These are phyloP conservation scores for Florisuga fusca DNA, from an alignment of 2,797 vertebrate genomes.

Conservation along the genomic window DNA sequence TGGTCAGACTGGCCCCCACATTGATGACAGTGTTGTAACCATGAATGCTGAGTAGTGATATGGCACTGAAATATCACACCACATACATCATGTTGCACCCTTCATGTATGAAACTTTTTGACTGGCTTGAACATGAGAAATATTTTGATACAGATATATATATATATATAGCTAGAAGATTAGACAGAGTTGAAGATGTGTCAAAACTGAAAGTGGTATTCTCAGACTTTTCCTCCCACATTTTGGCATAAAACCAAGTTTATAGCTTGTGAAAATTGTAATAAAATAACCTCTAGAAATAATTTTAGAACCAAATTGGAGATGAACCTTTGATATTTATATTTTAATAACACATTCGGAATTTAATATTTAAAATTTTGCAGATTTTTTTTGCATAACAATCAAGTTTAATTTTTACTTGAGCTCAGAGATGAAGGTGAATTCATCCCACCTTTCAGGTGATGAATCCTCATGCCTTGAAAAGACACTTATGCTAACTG, in stretches of 20 bases:
- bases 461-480: background rate
- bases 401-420: background rate
- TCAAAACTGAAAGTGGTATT: background rate
- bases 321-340: background rate
- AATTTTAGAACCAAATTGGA: background rate
- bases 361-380: background rate
- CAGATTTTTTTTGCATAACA: background rate
- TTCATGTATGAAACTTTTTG: background rate
- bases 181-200: background rate
- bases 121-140: background rate
- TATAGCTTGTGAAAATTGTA: background rate
- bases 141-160: background rate
- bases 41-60: background rate
- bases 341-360: background rate
- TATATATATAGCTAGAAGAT: background rate
- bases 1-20: background rate
- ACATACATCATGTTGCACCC: background rate
- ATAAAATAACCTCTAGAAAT: background rate
- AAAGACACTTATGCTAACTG: slow-evolving; percentile 8
- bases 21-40: background rate
- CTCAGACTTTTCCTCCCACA: background rate
- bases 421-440: background rate
- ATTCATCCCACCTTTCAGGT: background rate
- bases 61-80: background rate
- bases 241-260: background rate